Percentiles rank a stretch among this genome's conserved stretches.
phyloP scores from a whole-genome alignment of 2,888 invertebrate genomes.

The Molorchus minor region DNA sequence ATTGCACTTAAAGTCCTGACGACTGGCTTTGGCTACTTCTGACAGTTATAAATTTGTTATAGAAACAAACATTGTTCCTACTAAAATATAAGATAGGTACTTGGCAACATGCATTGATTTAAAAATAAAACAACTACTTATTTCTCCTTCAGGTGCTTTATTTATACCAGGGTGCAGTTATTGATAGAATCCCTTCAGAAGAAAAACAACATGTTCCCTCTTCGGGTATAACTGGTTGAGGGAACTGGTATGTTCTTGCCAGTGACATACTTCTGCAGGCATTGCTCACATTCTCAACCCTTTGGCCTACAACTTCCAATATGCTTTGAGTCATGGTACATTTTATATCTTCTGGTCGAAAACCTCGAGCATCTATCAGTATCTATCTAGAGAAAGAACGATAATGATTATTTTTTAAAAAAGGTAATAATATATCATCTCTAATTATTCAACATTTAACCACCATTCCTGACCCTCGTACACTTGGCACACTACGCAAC shows the following conservation, averaged over 20 bases:
- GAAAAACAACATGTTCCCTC: conserved; percentile 47
- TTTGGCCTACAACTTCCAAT: conserved; percentile 42
- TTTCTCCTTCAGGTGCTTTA: too few species aligned
- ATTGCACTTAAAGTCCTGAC: too few species aligned
- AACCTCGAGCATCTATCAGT: conserved; percentile 48
- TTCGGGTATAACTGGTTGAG: conserved; percentile 44
- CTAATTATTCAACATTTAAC: too few species aligned
- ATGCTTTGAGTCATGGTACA: conserved; percentile 44
- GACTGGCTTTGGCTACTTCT: too few species aligned
- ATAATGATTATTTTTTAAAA: background rate
- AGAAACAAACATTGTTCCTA: too few species aligned
- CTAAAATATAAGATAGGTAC: too few species aligned
- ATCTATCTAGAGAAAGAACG: conserved; percentile 18
- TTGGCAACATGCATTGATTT: too few species aligned
- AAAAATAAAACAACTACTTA: too few species aligned
- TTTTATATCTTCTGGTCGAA: conserved; percentile 47
- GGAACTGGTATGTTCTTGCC: conserved; percentile 46
- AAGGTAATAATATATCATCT: too few species aligned
- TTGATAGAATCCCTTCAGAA: conserved; percentile 46
- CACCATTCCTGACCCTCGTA: too few species aligned
- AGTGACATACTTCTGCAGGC: conserved; percentile 35
- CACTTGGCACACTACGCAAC: too few species aligned
- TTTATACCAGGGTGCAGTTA: conserved; percentile 47
- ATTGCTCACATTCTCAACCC: conserved; percentile 25
- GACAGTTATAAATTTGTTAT: too few species aligned